phyloP scores from a whole-genome alignment of 2,113 vertebrate species.

The Chiloscyllium plagiosum region DNA sequence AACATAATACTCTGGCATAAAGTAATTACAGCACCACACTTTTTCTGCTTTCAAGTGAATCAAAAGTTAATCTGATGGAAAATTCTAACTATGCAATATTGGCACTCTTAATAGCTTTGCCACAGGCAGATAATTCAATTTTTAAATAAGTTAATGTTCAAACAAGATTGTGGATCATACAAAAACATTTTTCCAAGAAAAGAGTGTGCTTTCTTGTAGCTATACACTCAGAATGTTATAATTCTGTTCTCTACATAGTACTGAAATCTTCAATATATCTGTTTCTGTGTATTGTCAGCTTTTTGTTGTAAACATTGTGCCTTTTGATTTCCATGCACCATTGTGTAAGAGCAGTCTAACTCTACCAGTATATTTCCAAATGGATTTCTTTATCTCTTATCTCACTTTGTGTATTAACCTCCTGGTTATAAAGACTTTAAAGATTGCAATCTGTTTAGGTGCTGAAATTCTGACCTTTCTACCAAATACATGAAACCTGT shows the following conservation, averaged over 20 bases:
- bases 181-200: background rate
- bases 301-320: background rate
- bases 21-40: background rate
- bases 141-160: constrained; percentile 11
- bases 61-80: constrained; percentile 5
- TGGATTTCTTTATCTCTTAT: background rate
- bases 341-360: background rate
- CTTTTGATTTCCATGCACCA: background rate
- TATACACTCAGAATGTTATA: background rate
- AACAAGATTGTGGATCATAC: background rate
- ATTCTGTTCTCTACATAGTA: background rate
- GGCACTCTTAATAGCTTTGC: background rate
- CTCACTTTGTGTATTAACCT: background rate
- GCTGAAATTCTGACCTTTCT: background rate
- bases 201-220: background rate
- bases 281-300: background rate
- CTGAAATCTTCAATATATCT: background rate
- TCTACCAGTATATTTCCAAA: background rate
- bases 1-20: background rate
- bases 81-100: background rate
- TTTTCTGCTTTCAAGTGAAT: background rate
- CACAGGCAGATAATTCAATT: background rate
- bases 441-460: background rate
- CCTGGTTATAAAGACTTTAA: background rate
- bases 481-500: background rate